Evolutionary conservation across 2,113 vertebrate genomes (phyloP), one percentile per base, ranked within the genome.

Genomic region (Hydrolagus affinis): DNA sequence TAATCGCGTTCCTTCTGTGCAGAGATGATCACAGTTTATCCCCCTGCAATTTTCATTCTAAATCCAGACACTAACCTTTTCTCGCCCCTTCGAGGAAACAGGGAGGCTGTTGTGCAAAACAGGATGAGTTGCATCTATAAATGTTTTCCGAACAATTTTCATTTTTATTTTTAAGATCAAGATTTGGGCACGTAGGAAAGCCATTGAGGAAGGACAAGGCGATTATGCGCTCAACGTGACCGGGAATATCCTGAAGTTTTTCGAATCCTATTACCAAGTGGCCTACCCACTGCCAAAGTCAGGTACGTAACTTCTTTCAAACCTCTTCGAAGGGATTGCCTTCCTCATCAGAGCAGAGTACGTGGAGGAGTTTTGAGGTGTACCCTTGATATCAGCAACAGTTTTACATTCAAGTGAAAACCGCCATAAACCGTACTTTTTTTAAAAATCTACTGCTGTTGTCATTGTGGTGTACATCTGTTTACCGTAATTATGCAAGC

Each of bases 131-230:
- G 25, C 28, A 17, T 30, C 23, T 15, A 64, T n/a, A 62, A 28
- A 15, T 32, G 11, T 28, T n/a, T 86, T 62, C 85, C 56, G 19
- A 70, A 85, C 25, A 56, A 70, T 70, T n/a, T 70, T 56, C 2
- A 70, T 85, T 8, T 85, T 85, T 44, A 44, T 44, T 85, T 25
- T 89, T n/a, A 90, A 98, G 96, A 93, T 97, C 69, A 90, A 94
- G 14, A 95, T 98, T 88, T 98, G 95, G 95, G 95, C 95, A 78
- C 95, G 95, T 10, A 93, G 90, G n/a, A 62, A 28, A 0, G 95
- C 95, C 57, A 95, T 95, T 0, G 0, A 0, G 0, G 86, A 87
- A 0, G 88, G 86, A 2, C 96, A 97, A 2, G 95, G 93, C 0
- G 0, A 0, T 0, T 98, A 98, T 0, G 94, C 96, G 0, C 91